Percentiles rank a stretch among this genome's conserved stretches.
Evolutionary conservation across 2,797 vertebrate genomes (phyloP).

Genomic region (Melanotaenia pygmaea): DNA sequence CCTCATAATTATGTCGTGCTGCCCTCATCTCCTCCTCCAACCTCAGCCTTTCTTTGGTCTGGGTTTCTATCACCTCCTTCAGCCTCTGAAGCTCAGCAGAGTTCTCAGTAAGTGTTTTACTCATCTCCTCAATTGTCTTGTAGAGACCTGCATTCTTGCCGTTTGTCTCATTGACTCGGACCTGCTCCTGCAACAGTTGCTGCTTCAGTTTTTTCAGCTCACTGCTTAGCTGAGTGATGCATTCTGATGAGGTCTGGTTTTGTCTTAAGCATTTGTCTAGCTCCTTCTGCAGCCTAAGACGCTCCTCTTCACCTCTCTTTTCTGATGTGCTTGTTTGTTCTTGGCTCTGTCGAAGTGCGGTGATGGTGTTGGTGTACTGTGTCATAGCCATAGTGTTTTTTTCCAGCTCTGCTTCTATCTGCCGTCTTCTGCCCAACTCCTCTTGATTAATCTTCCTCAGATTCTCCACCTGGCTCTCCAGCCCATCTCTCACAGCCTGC

Average conservation of each 20-base stretch:
- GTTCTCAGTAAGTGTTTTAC: slow-evolving; percentile 84
- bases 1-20: slow-evolving; percentile 84
- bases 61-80: slow-evolving; percentile 87
- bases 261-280: slow-evolving; percentile 88
- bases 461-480: slow-evolving; percentile 88
- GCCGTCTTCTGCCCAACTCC: slow-evolving; percentile 86
- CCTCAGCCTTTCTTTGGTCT: slow-evolving; percentile 89
- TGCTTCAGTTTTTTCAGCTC: slow-evolving; percentile 87
- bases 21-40: slow-evolving; percentile 90
- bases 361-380: slow-evolving; percentile 87
- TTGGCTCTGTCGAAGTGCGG: slow-evolving; percentile 87
- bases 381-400: slow-evolving; percentile 79
- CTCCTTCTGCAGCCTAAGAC: slow-evolving; percentile 85
- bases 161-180: slow-evolving; percentile 86
- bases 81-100: slow-evolving; percentile 86
- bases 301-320: slow-evolving; percentile 85
- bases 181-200: slow-evolving; percentile 89
- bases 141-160: slow-evolving; percentile 87
- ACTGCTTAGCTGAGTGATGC: slow-evolving; percentile 68
- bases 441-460: slow-evolving; percentile 86
- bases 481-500: slow-evolving; percentile 86
- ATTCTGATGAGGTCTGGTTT: slow-evolving; percentile 85
- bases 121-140: slow-evolving; percentile 89
- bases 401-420: slow-evolving; percentile 89
- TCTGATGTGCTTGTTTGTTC: slow-evolving; percentile 85